phyloP scores from a whole-genome alignment of 2,113 vertebrate species.

The Myanophis thanlyinensis region DNA sequence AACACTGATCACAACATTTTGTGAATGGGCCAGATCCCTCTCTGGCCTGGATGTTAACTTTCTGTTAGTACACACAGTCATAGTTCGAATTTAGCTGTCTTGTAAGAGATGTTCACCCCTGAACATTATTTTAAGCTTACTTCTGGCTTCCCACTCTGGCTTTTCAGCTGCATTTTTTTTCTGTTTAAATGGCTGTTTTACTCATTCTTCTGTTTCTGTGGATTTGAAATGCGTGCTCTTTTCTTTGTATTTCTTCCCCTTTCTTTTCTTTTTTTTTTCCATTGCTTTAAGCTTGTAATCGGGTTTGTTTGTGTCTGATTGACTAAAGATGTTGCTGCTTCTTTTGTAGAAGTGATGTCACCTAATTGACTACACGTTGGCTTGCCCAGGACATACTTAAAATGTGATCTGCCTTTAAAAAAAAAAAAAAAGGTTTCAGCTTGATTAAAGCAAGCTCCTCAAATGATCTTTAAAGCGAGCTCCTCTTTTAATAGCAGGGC shows the following conservation, averaged over 20 bases:
- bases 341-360: constrained; percentile 68
- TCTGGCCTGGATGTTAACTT: neutral
- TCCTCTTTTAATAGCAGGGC: constrained; percentile 67
- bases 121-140: neutral
- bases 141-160: constrained; percentile 47
- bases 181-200: neutral
- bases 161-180: constrained; percentile 52
- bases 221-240: constrained; percentile 61
- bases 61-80: neutral
- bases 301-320: constrained; percentile 78
- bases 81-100: neutral
- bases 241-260: neutral
- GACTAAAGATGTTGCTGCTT: constrained; percentile 72
- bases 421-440: constrained; percentile 32
- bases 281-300: constrained; percentile 68
- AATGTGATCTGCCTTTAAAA: constrained; percentile 60
- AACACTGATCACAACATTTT: neutral
- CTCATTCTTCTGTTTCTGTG: constrained; percentile 45
- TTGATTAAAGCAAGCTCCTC: constrained; percentile 77
- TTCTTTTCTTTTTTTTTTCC: constrained; percentile 25
- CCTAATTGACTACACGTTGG: constrained; percentile 75
- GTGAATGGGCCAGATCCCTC: neutral
- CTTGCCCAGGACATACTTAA: constrained; percentile 66
- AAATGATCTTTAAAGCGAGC: constrained; percentile 73
- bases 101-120: neutral